Evolutionary conservation across 2,797 vertebrate genomes (phyloP).

Genomic region (Garrulus glandarius): DNA sequence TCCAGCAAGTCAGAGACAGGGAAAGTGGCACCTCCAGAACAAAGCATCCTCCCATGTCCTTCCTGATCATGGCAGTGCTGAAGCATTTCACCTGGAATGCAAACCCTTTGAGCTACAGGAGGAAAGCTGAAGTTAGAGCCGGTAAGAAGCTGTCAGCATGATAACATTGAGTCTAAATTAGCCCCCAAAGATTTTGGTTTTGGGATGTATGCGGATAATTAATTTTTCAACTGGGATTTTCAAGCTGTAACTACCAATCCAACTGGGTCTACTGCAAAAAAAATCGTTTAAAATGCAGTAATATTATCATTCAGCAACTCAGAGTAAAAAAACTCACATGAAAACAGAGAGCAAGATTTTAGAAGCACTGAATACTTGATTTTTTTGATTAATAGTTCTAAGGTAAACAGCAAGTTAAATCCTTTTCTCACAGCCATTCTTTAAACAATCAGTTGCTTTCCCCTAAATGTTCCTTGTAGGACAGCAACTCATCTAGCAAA

Average conservation of each 20-base stretch:
- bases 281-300: neutral
- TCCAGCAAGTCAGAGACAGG: neutral
- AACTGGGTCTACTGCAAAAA: neutral
- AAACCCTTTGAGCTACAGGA: neutral
- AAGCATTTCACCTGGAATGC: neutral
- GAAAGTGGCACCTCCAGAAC: neutral
- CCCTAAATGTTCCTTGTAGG: neutral
- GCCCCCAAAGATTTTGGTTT: neutral
- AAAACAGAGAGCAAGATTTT: neutral
- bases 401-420: neutral
- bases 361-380: neutral
- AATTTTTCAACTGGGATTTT: neutral
- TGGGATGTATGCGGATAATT: neutral
- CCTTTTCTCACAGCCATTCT: neutral
- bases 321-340: neutral
- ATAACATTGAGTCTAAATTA: neutral
- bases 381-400: neutral
- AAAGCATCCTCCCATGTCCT: neutral
- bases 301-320: neutral
- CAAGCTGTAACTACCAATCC: neutral
- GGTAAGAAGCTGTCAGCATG: neutral
- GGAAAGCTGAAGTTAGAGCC: neutral
- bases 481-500: neutral
- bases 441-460: neutral
- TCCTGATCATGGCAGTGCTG: fast-evolving